Evolutionary conservation across 2,797 vertebrate genomes (phyloP).

Genomic region (Coregonus ussuriensis): DNA sequence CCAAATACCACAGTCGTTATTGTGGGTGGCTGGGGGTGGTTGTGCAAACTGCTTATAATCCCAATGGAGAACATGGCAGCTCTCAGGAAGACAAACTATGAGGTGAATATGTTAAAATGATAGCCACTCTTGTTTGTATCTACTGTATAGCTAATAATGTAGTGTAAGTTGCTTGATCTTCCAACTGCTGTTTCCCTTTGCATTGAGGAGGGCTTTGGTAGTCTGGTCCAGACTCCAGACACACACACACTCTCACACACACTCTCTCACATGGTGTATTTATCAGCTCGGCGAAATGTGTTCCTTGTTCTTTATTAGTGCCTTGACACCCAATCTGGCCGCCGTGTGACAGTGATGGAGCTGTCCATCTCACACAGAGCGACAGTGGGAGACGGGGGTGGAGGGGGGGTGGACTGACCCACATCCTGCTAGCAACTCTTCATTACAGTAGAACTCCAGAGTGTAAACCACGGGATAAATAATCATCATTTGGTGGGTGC

Average conservation of each 20-base stretch:
- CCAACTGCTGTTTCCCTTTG: not conserved
- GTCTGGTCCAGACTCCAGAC: not conserved
- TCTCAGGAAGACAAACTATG: not conserved
- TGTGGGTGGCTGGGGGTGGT: not conserved
- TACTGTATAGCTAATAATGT: too few relatives aligned
- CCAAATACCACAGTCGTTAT: not conserved
- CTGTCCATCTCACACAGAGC: constrained; percentile 54
- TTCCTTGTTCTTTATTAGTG: constrained; percentile 68
- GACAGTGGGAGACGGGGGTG: constrained; percentile 10
- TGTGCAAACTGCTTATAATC: not conserved
- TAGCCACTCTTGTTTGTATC: not conserved
- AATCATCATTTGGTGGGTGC: too few relatives aligned
- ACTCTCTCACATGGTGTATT: constrained; percentile 29
- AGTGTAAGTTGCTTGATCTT: not conserved
- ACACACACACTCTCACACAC: constrained; percentile 6
- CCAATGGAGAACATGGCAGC: not conserved
- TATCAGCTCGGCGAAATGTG: constrained; percentile 53
- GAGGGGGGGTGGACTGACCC: constrained; percentile 43
- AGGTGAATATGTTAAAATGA: not conserved
- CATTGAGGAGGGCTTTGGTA: not conserved
- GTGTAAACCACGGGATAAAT: not conserved
- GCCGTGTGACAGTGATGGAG: constrained; percentile 71
- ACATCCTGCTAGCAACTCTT: constrained; percentile 43
- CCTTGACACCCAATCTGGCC: constrained; percentile 59
- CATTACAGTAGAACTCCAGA: constrained; percentile 45